Conservation (phyloP, 2,797 vertebrate genomes). For the Sparus aurata region DNA sequence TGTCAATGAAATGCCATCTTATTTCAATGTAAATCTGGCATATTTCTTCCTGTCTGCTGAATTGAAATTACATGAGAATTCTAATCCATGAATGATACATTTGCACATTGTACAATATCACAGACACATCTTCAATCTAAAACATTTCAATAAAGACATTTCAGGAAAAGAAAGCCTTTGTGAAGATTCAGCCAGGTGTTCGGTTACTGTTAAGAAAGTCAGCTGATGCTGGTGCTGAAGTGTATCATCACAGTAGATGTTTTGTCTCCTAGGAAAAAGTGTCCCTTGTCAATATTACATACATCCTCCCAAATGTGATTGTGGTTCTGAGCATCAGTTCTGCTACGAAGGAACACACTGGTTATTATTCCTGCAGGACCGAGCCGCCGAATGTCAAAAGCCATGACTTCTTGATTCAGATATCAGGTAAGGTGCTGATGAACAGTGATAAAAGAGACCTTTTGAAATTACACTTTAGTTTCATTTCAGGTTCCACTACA, state of each 20-base stretch:
- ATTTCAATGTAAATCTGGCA: too few species aligned
- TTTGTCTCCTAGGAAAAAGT: neutral
- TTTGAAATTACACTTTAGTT: neutral
- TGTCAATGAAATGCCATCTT: too few species aligned
- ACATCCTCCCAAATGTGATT: neutral
- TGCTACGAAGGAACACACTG: slow-evolving; percentile 29
- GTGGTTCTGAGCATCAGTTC: slow-evolving; percentile 34
- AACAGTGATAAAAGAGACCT: neutral
- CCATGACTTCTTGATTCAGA: neutral
- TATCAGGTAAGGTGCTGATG: slow-evolving; percentile 10
- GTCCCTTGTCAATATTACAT: slow-evolving; percentile 37
- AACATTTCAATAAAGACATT: too few species aligned
- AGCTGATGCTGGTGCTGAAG: neutral
- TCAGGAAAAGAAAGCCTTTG: too few species aligned
- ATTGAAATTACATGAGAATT: neutral
- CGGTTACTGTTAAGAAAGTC: neutral
- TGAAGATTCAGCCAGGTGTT: neutral
- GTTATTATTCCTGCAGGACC: slow-evolving; percentile 46
- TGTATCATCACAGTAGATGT: neutral
- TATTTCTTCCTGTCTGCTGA: neutral
- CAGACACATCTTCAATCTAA: too few species aligned
- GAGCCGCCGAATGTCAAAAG: slow-evolving; percentile 27
- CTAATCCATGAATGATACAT: too few species aligned
- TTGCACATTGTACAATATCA: too few species aligned
- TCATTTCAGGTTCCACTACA: neutral